These are phyloP conservation scores for Silurus asotus DNA, from an alignment of 2,113 vertebrate species.

Conservation along the genomic window DNA sequence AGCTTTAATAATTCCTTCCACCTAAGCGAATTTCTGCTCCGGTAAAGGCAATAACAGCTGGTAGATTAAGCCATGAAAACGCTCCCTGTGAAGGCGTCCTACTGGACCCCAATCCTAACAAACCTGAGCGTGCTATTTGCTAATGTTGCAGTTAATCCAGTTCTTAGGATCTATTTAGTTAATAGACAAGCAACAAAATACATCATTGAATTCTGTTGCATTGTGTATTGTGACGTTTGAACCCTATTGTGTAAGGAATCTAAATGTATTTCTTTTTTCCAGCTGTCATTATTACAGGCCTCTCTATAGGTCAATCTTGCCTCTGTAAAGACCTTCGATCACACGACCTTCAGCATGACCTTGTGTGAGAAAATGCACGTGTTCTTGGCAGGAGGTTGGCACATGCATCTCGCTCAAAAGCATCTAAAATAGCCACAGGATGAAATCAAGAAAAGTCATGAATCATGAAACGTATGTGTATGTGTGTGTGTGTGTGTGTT, in stretches of 20 bases:
- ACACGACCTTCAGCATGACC: background rate
- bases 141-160: conserved; percentile 4
- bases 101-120: background rate
- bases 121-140: background rate
- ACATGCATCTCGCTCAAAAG: background rate
- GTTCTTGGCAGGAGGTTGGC: conserved; percentile 22
- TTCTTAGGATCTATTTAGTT: background rate
- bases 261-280: background rate
- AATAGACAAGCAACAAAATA: background rate
- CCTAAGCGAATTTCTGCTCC: conserved; percentile 1
- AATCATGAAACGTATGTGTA: no score
- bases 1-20: background rate
- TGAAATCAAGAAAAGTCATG: background rate
- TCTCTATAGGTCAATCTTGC: background rate
- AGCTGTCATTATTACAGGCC: conserved; percentile 1
- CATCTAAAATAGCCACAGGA: background rate
- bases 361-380: background rate
- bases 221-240: background rate
- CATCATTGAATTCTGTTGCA: background rate
- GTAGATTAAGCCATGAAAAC: background rate
- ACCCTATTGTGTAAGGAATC: background rate
- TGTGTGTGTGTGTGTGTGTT: background rate
- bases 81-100: background rate
- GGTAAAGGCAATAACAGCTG: background rate
- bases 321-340: background rate